These are phyloP conservation scores for Astropecten irregularis DNA, from an alignment of 53 echinoderm and acorn worm genomes.

Conservation along the genomic window DNA sequence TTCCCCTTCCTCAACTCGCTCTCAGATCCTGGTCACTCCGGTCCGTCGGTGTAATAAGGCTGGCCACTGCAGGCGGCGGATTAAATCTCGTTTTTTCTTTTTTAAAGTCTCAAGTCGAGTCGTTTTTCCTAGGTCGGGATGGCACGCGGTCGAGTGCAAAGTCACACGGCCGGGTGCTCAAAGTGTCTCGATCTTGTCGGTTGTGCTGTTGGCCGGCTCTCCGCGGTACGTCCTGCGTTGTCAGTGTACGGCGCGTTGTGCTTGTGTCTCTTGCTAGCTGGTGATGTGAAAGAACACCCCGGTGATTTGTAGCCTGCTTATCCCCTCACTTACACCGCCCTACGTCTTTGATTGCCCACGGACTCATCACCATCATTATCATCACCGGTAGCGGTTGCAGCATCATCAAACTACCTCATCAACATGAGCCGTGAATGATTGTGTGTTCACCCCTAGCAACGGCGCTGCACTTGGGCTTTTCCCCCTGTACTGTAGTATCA, in stretches of 20 bases:
- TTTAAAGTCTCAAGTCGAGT: neutral
- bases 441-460: neutral
- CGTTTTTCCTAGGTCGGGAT: too few relatives aligned
- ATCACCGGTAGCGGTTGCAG: neutral
- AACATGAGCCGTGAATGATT: neutral
- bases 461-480: neutral
- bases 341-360: conserved; percentile 12
- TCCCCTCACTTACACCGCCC: conserved; percentile 12
- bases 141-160: too few relatives aligned
- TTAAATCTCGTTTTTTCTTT: neutral
- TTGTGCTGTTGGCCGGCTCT: neutral
- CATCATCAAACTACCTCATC: conserved; percentile 1
- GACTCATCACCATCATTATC: conserved; percentile 1
- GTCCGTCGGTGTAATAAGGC: neutral
- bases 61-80: neutral
- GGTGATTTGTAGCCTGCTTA: conserved; percentile 15
- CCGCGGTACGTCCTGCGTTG: neutral
- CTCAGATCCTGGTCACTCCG: neutral
- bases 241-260: too few relatives aligned
- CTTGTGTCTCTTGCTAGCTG: too few relatives aligned
- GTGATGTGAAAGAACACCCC: neutral
- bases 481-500: neutral
- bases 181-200: neutral
- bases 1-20: neutral
- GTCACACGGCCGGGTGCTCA: too few relatives aligned